Evolutionary conservation across 2,888 invertebrate genomes (phyloP).

Genomic region (Pachydiplax longipennis): DNA sequence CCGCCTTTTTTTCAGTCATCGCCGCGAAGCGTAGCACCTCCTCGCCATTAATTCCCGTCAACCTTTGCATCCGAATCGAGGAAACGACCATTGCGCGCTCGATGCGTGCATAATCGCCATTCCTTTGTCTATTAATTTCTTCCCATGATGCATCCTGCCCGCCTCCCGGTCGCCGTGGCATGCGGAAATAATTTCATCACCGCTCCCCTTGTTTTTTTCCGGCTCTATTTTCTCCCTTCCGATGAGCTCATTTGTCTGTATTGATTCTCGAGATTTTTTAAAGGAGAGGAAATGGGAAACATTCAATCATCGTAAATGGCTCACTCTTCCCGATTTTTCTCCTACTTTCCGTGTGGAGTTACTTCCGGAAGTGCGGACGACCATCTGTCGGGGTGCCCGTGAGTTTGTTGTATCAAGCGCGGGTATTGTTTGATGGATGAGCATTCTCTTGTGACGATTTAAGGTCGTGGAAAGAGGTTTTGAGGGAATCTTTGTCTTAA

Average conservation of each 20-base stretch:
- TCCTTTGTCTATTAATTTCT: slow-evolving; percentile 32
- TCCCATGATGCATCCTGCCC: not conserved
- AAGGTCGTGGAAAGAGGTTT: not conserved
- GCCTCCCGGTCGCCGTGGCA: not conserved
- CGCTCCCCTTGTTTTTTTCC: not conserved
- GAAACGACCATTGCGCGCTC: not conserved
- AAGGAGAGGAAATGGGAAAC: not conserved
- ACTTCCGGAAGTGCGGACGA: no score
- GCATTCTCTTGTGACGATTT: not conserved
- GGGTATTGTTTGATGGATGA: not conserved
- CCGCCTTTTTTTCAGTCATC: not conserved
- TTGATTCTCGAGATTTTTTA: not conserved
- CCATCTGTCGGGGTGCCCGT: no score
- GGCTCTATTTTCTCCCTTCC: not conserved
- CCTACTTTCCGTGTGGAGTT: not conserved
- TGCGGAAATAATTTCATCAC: not conserved
- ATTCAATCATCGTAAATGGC: not conserved
- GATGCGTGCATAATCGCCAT: slow-evolving; percentile 27
- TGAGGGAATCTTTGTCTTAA: no score
- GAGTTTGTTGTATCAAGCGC: not conserved
- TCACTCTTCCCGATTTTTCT: not conserved
- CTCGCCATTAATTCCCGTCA: not conserved
- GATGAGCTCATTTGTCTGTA: not conserved
- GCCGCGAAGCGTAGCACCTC: not conserved
- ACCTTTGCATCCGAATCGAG: not conserved